Conservation (phyloP, 35 echinoderm and acorn worm genomes). For the Heliocidaris erythrogramma region DNA sequence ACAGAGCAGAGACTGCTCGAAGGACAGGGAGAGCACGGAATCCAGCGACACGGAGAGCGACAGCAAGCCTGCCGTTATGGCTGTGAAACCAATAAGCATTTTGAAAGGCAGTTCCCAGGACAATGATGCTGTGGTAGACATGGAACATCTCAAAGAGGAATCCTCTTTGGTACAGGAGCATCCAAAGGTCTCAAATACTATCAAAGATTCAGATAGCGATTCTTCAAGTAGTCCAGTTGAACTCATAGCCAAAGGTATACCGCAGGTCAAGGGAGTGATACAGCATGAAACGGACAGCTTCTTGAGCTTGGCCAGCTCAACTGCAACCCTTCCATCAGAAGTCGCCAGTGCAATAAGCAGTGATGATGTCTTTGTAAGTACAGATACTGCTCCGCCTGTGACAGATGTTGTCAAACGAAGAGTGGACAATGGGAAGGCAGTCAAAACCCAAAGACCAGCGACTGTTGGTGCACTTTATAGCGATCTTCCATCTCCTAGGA, state of each 20-base stretch:
- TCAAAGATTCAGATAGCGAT: background rate
- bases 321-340: constrained; percentile 32
- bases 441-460: constrained; percentile 51
- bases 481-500: constrained; percentile 41
- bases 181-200: background rate
- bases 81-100: constrained; percentile 60
- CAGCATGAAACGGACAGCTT: constrained; percentile 45
- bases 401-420: constrained; percentile 18
- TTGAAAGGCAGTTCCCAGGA: constrained; percentile 53
- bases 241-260: constrained; percentile 29
- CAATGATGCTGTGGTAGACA: constrained; percentile 28
- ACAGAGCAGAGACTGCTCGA: constrained; percentile 13
- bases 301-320: constrained; percentile 34
- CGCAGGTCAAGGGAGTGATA: constrained; percentile 19
- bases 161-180: constrained; percentile 31
- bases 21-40: constrained; percentile 47
- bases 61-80: background rate
- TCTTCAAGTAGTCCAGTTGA: constrained; percentile 21
- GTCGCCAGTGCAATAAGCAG: background rate
- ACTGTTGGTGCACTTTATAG: constrained; percentile 37
- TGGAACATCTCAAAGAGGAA: constrained; percentile 12
- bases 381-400: background rate
- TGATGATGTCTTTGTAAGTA: too few species aligned
- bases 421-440: constrained; percentile 4
- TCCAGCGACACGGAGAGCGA: constrained; percentile 26